These are phyloP conservation scores for Elachura formosa DNA, from an alignment of 2,113 vertebrate genomes.

Conservation along the genomic window DNA sequence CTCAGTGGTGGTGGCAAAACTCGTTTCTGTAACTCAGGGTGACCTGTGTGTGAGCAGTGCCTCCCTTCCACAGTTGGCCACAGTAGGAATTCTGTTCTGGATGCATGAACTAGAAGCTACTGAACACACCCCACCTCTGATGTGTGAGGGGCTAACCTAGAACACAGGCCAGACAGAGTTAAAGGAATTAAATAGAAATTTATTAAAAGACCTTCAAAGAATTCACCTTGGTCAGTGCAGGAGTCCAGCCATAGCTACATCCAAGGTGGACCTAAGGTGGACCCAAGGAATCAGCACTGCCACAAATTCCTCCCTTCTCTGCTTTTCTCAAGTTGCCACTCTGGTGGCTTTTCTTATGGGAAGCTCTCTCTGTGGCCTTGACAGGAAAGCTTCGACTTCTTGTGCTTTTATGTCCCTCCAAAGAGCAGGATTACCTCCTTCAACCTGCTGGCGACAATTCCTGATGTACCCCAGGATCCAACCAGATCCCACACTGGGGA, in stretches of 20 bases:
- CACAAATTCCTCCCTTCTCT: neutral
- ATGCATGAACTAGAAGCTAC: neutral
- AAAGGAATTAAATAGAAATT: too few relatives aligned
- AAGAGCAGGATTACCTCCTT: neutral
- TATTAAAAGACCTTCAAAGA: too few relatives aligned
- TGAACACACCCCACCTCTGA: too few relatives aligned
- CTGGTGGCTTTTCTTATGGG: neutral
- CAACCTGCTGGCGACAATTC: neutral
- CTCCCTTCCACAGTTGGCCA: neutral
- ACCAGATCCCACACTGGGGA: neutral
- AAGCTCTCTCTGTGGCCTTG: too few relatives aligned
- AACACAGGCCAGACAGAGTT: too few relatives aligned
- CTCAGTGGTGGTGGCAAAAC: rapidly evolving
- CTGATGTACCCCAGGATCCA: neutral
- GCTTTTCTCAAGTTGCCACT: neutral
- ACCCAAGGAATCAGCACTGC: rapidly evolving
- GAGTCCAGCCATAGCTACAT: too few relatives aligned
- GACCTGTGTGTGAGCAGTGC: too few relatives aligned
- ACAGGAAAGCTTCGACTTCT: too few relatives aligned
- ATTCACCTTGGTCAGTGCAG: too few relatives aligned
- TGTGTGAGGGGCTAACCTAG: too few relatives aligned
- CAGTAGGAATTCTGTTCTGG: neutral
- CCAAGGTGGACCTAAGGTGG: too few relatives aligned
- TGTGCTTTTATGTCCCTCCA: neutral
- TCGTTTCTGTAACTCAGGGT: rapidly evolving